Evolutionary conservation across 1,140 invertebrate species (phyloP).

Genomic region (Macrosteles quadrilineatus): DNA sequence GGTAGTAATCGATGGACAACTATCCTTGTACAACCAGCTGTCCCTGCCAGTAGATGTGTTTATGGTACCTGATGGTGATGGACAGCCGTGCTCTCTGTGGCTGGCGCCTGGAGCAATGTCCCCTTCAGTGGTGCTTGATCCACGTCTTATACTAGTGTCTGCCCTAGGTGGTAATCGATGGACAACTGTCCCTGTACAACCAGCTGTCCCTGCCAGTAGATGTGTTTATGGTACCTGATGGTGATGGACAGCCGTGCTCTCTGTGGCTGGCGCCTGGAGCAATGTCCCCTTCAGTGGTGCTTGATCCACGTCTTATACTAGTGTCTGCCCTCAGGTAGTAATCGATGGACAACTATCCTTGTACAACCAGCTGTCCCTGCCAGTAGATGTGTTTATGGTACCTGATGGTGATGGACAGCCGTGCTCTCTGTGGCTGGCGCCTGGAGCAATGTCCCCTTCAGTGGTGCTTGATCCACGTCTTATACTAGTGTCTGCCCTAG

Average conservation of each 20-base stretch:
- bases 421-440: conserved; percentile 1
- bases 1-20: conserved; percentile 58
- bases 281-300: conserved; percentile 27
- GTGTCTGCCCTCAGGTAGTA: conserved; percentile 53
- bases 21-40: conserved; percentile 62
- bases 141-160: too few species aligned
- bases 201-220: conserved; percentile 56
- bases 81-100: conserved; percentile 7
- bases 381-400: conserved; percentile 50
- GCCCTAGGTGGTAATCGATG: conserved; percentile 58
- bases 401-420: conserved; percentile 32
- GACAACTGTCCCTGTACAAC: conserved; percentile 64
- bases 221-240: conserved; percentile 34
- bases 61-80: conserved; percentile 33
- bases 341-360: conserved; percentile 64
- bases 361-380: conserved; percentile 57
- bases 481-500: too few species aligned
- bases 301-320: conserved; percentile 23
- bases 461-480: conserved; percentile 30
- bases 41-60: conserved; percentile 53
- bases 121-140: conserved; percentile 30
- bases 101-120: neutral
- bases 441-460: conserved; percentile 6
- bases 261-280: neutral
- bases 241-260: conserved; percentile 19